A percentile compares a stretch with the other conserved stretches of the same genome.
These are phyloP conservation scores for Hylaea fasciaria DNA, from an alignment of 2,888 invertebrate species.

Conservation along the genomic window DNA sequence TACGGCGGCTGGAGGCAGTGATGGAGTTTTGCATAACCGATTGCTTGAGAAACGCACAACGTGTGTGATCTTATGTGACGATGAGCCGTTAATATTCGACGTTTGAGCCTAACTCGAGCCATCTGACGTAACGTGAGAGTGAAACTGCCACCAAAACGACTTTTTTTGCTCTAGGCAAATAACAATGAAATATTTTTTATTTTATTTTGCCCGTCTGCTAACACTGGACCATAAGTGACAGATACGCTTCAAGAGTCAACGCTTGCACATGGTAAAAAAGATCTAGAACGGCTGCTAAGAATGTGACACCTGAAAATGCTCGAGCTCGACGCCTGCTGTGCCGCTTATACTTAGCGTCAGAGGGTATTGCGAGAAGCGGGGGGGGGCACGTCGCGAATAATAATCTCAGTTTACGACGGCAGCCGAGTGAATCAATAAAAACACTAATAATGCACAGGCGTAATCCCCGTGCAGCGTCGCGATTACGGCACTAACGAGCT, in stretches of 20 bases:
- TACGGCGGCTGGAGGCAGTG: conserved; percentile 15
- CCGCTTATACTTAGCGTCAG: conserved; percentile 42
- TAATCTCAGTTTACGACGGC: conserved; percentile 84
- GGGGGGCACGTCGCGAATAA: conserved; percentile 78
- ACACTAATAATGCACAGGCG: conserved; percentile 85
- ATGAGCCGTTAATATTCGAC: too few relatives aligned
- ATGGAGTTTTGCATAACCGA: conserved; percentile 14
- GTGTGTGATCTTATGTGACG: neutral
- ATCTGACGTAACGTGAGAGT: too few relatives aligned
- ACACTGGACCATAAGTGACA: too few relatives aligned
- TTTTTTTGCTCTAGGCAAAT: too few relatives aligned
- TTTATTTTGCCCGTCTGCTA: too few relatives aligned
- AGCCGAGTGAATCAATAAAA: conserved; percentile 85
- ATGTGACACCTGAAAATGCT: neutral
- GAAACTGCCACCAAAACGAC: too few relatives aligned
- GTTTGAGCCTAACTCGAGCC: too few relatives aligned
- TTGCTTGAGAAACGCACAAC: neutral
- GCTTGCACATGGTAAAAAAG: too few relatives aligned
- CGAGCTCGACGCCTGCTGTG: conserved; percentile 8
- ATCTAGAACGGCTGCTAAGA: too few relatives aligned
- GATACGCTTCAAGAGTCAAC: too few relatives aligned
- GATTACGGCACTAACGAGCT: conserved; percentile 84
- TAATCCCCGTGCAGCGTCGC: conserved; percentile 82
- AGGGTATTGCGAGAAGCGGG: conserved; percentile 49
- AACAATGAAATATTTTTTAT: too few relatives aligned